Base-by-base conservation (phyloP, 2,113 vertebrate genomes). In the Tonatia bakeri region DNA sequence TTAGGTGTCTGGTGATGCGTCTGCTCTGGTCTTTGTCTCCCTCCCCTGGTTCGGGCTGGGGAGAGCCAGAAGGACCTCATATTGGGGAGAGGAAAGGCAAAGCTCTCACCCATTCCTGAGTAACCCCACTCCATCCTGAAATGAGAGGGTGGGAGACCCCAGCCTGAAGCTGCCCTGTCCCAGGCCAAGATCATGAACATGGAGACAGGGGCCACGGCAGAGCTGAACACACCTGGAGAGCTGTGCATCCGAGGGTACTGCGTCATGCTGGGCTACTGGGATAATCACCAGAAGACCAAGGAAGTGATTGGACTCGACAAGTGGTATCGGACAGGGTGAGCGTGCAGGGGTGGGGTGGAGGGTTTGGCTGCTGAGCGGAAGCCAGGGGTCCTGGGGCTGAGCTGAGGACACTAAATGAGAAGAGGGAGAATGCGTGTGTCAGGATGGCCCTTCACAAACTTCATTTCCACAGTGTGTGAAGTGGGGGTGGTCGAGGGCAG, bases 311-410 rank as follows among this genome's bases (percentile, higher is more conserved):
- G 97, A 33, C 97, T 98, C 43, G 98, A 98, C 13, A 96, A 96
- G 69, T 99, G 99, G 99, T 99, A 99, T 98, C 99, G 98, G 97
- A 99, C 99, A 0, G 99, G 99, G 99, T 99, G 97, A 99, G 99
- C 96, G 36, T 92, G 43, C 38, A 15, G 43, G 75, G 75, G 43
- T 4, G 0, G 72, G 69, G 43, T 0, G 1, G 50, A 28, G 50
- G 6, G 12, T 28, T 15, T 4, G 15, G 56, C 61, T 47, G 8
- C 67, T 0, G 16, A 81, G 26, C 47, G 59, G 67, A 36, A 50
- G 36, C 28, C 15, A 67, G 22, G 52, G 40, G 9, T n/a, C 52
- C 87, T 5, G 10, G 56, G 85, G 38, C 43, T 73, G 72, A 82
- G n/a, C 52, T 54, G 43, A 84, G 76, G 64, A 45, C 69, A 56